Evolutionary conservation across 2,888 invertebrate genomes (phyloP).

Genomic region (Auanema sp.): DNA sequence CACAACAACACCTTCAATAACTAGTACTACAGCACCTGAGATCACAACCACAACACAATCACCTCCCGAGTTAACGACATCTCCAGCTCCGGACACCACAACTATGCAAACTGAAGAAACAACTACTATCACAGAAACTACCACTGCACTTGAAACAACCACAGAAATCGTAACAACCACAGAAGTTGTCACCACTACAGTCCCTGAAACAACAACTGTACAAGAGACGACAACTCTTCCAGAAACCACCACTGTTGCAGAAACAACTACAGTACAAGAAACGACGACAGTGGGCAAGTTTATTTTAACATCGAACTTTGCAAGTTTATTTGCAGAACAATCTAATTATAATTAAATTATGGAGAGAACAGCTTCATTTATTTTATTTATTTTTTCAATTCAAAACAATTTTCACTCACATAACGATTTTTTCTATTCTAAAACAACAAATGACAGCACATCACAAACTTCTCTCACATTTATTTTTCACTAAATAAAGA

Average conservation of each 20-base stretch:
- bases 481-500: too few species aligned
- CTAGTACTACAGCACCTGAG: conserved; percentile 7
- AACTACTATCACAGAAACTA: conserved; percentile 6
- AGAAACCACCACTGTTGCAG: background rate
- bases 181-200: conserved; percentile 7
- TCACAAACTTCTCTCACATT: too few species aligned
- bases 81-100: background rate
- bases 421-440: too few species aligned
- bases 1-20: conserved; percentile 6
- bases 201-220: background rate
- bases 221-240: conserved; percentile 6
- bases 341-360: too few species aligned
- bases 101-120: conserved; percentile 7
- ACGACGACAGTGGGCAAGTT: conserved; percentile 5
- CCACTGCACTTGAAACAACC: background rate
- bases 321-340: too few species aligned
- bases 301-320: too few species aligned
- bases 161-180: background rate
- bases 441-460: too few species aligned
- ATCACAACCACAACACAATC: conserved; percentile 7
- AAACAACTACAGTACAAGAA: conserved; percentile 6
- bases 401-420: too few species aligned
- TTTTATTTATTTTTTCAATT: too few species aligned
- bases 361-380: too few species aligned
- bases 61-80: conserved; percentile 2